These are phyloP conservation scores for Bufo gargarizans DNA, from an alignment of 2,113 vertebrate genomes.

Conservation along the genomic window DNA sequence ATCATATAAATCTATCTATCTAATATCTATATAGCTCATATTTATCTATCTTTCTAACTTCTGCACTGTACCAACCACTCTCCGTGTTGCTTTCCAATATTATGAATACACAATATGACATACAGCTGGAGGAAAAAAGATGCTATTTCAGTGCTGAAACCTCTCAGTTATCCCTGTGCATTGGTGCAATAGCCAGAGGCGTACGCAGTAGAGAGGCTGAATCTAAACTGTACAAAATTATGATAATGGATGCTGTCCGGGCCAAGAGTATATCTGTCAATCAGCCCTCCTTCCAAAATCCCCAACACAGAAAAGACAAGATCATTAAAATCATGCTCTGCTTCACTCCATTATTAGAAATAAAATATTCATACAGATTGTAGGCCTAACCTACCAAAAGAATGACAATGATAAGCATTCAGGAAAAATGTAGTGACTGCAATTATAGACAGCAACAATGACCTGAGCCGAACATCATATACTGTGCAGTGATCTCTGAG, in stretches of 20 bases:
- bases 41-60: background rate
- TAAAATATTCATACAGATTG: slow-evolving; percentile 2
- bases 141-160: slow-evolving; percentile 28
- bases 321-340: slow-evolving; percentile 20
- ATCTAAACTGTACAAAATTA: slow-evolving; percentile 38
- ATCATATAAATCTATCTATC: background rate
- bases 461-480: background rate
- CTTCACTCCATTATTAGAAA: slow-evolving; percentile 1
- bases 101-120: background rate
- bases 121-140: background rate
- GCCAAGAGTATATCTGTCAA: slow-evolving; percentile 25
- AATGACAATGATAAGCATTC: slow-evolving; percentile 2
- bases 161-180: slow-evolving; percentile 21
- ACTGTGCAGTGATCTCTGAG: background rate
- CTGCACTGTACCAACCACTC: background rate
- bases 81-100: slow-evolving; percentile 11
- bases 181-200: slow-evolving; percentile 26
- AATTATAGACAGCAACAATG: background rate
- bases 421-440: slow-evolving; percentile 8
- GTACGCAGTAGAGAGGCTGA: background rate
- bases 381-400: background rate
- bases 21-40: background rate
- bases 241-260: slow-evolving; percentile 39
- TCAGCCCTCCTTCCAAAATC: slow-evolving; percentile 29
- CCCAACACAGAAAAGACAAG: background rate